Percentiles rank a stretch among this genome's conserved stretches.
phyloP scores from a whole-genome alignment of 2,113 vertebrate genomes.

The Typhlomys cinereus region DNA sequence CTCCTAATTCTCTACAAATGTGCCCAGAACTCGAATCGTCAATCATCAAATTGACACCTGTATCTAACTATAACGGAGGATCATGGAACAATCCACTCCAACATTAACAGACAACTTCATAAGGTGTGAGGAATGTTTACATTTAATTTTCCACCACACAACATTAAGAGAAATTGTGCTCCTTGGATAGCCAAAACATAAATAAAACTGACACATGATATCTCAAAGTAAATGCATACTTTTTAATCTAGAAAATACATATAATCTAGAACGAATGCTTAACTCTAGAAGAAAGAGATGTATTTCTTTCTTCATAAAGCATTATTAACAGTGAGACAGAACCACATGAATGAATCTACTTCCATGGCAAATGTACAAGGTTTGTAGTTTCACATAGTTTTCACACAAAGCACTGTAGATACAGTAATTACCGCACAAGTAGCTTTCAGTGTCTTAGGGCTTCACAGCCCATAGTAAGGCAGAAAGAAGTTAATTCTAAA shows the following conservation, averaged over 20 bases:
- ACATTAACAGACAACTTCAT: not conserved
- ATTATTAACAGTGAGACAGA: not conserved
- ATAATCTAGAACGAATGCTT: too few species aligned
- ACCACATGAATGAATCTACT: not conserved
- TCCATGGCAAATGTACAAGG: not conserved
- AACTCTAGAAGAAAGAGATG: not conserved
- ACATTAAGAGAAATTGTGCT: not conserved
- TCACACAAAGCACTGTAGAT: not conserved
- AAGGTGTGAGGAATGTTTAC: not conserved
- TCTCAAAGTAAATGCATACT: conserved; percentile 32
- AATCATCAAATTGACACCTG: too few species aligned
- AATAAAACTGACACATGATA: conserved; percentile 14
- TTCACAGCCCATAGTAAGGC: not conserved
- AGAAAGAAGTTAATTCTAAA: not conserved
- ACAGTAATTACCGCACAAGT: not conserved
- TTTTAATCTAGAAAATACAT: too few species aligned
- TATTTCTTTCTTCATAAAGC: not conserved
- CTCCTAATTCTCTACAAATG: too few species aligned
- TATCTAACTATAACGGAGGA: too few species aligned
- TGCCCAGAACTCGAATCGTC: too few species aligned
- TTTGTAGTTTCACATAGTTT: not conserved
- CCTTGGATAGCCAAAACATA: not conserved
- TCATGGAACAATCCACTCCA: not conserved
- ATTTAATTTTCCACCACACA: conserved; percentile 28
- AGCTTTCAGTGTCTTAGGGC: not conserved